Evolutionary conservation across 2,797 vertebrate species (phyloP).

Genomic region (Lagodon rhomboides): DNA sequence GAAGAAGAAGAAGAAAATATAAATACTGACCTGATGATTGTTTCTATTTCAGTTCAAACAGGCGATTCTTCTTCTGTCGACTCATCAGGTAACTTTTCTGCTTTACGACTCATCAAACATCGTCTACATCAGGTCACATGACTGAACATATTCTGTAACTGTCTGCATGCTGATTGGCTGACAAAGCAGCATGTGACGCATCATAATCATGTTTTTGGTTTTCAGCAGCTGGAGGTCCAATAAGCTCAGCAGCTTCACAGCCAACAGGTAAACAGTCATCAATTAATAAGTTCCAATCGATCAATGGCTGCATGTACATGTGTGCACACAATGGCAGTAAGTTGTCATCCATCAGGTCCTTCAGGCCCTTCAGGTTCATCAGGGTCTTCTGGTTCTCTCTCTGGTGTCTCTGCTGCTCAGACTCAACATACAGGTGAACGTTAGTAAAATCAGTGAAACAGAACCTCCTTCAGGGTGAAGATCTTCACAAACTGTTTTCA

Average conservation of each 20-base stretch:
- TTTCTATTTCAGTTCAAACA: constrained; percentile 10
- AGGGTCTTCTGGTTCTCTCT: constrained; percentile 1
- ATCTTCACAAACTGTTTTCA: too few species aligned
- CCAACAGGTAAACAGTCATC: constrained; percentile 48
- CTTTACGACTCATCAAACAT: background rate
- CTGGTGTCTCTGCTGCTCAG: constrained; percentile 29
- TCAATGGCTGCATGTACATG: background rate
- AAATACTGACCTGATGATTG: background rate
- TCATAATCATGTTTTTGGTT: constrained; percentile 1
- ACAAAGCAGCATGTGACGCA: background rate
- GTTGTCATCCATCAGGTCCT: constrained; percentile 19
- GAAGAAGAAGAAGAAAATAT: background rate
- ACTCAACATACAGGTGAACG: constrained; percentile 46
- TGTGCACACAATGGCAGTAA: background rate
- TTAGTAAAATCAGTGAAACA: too few species aligned
- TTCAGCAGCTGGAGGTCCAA: constrained; percentile 60
- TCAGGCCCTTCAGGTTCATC: constrained; percentile 26
- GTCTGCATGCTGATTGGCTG: background rate
- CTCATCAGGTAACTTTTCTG: constrained; percentile 26
- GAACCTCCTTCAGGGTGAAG: too few species aligned
- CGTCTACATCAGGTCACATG: background rate
- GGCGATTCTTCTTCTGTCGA: constrained; percentile 3
- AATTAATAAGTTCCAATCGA: background rate
- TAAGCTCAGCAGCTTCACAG: constrained; percentile 54
- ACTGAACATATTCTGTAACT: background rate